A percentile compares a stretch with the other conserved stretches of the same genome.
Conservation (phyloP, 2,113 vertebrate species). For the Passer montanus region DNA sequence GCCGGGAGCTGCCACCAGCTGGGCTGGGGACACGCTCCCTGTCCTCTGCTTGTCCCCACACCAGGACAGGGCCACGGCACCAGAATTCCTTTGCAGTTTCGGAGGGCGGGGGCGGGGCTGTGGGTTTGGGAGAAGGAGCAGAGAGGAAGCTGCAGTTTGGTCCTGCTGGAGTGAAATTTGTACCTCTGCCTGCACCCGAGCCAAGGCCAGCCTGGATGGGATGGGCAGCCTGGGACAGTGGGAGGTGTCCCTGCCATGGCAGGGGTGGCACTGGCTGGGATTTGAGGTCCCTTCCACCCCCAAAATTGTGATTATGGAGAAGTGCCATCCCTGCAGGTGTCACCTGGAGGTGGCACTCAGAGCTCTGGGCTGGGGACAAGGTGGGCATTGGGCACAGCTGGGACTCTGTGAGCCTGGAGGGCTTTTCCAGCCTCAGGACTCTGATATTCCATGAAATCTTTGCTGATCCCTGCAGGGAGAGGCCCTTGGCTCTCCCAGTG, state of each 20-base stretch:
- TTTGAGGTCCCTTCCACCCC: neutral
- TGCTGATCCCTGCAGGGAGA: no score
- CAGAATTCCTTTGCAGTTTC: neutral
- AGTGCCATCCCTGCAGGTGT: neutral
- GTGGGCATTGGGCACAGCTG: neutral
- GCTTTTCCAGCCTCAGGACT: neutral
- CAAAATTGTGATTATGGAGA: neutral
- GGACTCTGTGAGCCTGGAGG: neutral
- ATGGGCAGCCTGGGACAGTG: accelerated
- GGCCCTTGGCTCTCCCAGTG: no score
- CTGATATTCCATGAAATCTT: neutral
- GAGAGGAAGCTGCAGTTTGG: neutral
- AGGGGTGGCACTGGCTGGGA: neutral
- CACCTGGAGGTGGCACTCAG: neutral
- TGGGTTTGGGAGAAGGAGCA: neutral
- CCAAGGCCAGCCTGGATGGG: neutral
- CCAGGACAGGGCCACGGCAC: accelerated
- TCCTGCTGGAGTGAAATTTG: neutral
- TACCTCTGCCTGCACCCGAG: neutral
- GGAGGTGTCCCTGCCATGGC: neutral
- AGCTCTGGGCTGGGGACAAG: neutral
- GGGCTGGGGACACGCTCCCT: neutral
- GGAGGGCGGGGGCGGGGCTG: neutral
- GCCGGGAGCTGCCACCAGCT: neutral
- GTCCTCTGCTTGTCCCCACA: neutral